Percentiles rank a stretch among this genome's conserved stretches.
Conservation (phyloP, 2,888 invertebrate genomes). For the Hypomecis punctinalis region DNA sequence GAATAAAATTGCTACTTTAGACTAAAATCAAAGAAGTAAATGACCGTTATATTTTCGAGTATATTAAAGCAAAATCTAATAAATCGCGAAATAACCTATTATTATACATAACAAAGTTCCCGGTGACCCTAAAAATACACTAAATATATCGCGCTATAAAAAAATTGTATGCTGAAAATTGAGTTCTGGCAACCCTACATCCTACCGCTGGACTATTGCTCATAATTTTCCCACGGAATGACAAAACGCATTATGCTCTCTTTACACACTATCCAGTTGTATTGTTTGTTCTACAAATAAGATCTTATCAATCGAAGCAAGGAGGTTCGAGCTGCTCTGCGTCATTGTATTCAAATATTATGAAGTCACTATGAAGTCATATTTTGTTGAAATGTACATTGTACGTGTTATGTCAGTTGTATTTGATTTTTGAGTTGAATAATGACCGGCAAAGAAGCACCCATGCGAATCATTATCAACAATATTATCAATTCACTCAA, state of each 20-base stretch:
- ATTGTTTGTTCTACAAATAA: slow-evolving; percentile 69
- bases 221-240: slow-evolving; percentile 71
- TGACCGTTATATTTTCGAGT: no score
- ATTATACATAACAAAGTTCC: no score
- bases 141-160: neutral
- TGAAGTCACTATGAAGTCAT: slow-evolving; percentile 17
- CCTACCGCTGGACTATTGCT: slow-evolving; percentile 35
- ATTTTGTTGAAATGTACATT: slow-evolving; percentile 3
- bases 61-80: no score
- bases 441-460: no score
- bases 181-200: slow-evolving; percentile 32
- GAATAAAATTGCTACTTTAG: no score
- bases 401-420: neutral
- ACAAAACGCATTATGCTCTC: slow-evolving; percentile 70
- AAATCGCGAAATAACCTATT: no score
- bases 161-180: neutral
- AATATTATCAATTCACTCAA: no score
- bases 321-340: slow-evolving; percentile 38
- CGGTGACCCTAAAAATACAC: no score
- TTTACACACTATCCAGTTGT: slow-evolving; percentile 61
- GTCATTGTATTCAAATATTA: slow-evolving; percentile 41
- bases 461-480: no score
- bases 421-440: neutral
- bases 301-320: slow-evolving; percentile 66
- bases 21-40: no score